A percentile compares a stretch with the other conserved stretches of the same genome.
Evolutionary conservation across 1,140 invertebrate species (phyloP).

Genomic region (Harpegnathos saltator): DNA sequence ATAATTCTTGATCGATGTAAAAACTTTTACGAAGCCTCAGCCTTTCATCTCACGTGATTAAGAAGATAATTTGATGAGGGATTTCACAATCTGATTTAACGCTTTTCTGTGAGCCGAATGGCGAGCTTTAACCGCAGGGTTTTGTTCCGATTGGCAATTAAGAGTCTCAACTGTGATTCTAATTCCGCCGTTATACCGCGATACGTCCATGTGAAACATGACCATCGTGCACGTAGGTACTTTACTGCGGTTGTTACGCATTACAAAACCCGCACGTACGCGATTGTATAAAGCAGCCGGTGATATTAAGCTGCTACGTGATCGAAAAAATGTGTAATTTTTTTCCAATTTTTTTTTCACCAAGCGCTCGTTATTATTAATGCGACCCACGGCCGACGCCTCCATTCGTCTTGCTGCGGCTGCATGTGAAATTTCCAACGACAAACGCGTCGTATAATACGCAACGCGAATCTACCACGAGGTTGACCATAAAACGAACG

Average conservation of each 20-base stretch:
- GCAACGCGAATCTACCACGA: constrained; percentile 32
- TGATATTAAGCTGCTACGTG: constrained; percentile 43
- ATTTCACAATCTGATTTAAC: no score
- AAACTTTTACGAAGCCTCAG: no score
- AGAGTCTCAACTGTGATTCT: background rate
- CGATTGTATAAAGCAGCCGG: background rate
- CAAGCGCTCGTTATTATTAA: constrained; percentile 37
- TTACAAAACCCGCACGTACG: background rate
- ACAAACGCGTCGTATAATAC: constrained; percentile 53
- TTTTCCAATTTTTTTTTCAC: constrained; percentile 12
- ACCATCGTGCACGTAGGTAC: background rate
- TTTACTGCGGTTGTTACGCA: background rate
- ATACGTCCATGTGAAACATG: background rate
- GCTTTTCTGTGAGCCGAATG: background rate
- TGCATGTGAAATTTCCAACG: constrained; percentile 40
- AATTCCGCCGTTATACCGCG: background rate
- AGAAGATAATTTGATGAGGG: no score
- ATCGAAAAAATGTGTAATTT: constrained; percentile 33
- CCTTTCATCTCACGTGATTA: no score
- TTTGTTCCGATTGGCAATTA: background rate
- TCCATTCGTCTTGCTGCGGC: constrained; percentile 46
- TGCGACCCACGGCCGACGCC: constrained; percentile 36
- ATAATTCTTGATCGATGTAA: no score
- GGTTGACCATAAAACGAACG: constrained; percentile 40
- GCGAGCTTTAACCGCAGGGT: background rate